Conservation (phyloP, 2,113 vertebrate genomes). For the Alouatta palliata region DNA sequence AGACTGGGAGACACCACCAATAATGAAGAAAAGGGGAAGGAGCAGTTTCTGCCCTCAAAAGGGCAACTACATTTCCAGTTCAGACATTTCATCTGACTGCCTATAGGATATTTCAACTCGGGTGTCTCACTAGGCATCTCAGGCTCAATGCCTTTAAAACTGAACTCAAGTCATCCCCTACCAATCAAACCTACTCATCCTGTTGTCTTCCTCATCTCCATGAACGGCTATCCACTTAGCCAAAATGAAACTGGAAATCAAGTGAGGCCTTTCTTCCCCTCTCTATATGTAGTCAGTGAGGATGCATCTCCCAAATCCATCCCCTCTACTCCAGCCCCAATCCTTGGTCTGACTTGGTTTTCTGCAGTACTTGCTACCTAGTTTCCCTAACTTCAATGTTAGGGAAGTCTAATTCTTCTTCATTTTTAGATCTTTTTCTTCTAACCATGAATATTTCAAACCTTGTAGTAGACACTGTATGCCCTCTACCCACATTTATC, state of each 20-base stretch:
- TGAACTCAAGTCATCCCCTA: background rate
- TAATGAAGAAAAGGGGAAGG: background rate
- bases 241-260: background rate
- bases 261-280: background rate
- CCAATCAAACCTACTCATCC: background rate
- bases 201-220: background rate
- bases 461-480: background rate
- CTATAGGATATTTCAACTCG: background rate
- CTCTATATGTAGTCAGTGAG: accelerated
- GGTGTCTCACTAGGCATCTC: background rate
- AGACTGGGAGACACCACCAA: background rate
- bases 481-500: background rate
- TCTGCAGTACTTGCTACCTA: background rate
- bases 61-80: background rate
- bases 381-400: background rate
- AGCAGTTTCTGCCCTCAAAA: background rate
- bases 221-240: background rate
- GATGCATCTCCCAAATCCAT: background rate
- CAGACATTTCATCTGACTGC: background rate
- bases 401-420: background rate
- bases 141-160: background rate
- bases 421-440: background rate
- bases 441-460: conserved; percentile 7
- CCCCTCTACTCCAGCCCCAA: background rate
- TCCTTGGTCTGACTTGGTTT: background rate